Evolutionary conservation across 2,797 vertebrate species (phyloP).

Genomic region (Pempheris klunzingeri): DNA sequence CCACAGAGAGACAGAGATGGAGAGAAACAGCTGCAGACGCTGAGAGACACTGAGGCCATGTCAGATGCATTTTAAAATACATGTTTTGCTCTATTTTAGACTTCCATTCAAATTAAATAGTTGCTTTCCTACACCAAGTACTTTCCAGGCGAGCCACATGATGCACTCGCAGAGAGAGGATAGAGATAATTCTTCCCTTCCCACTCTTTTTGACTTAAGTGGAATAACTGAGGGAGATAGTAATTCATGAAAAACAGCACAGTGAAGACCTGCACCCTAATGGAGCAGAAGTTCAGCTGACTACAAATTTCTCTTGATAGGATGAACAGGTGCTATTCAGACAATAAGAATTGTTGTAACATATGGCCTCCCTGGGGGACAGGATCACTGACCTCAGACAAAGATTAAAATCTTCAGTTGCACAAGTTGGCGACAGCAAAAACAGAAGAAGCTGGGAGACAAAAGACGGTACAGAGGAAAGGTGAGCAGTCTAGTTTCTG

Average conservation of each 20-base stretch:
- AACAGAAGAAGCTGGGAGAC: not conserved
- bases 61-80: conserved; percentile 8
- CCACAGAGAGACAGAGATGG: not conserved
- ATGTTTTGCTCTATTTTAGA: not conserved
- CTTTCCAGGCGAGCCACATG: not conserved
- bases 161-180: not conserved
- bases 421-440: not conserved
- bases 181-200: not conserved
- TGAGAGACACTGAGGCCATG: not conserved
- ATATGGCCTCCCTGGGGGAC: not conserved
- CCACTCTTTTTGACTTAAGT: not conserved
- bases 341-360: conserved; percentile 1
- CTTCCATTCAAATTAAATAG: not conserved
- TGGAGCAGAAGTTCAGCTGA: not conserved
- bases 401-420: conserved; percentile 1
- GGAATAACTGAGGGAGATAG: not conserved
- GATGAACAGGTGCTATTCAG: not conserved
- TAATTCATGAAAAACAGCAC: not conserved
- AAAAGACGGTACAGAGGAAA: not conserved
- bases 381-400: not conserved
- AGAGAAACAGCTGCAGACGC: not conserved
- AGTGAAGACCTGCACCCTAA: not conserved
- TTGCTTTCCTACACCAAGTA: not conserved
- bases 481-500: not conserved
- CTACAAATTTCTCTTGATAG: not conserved